These are phyloP conservation scores for Holacanthus passer DNA, from an alignment of 2,113 vertebrate genomes.

Conservation along the genomic window DNA sequence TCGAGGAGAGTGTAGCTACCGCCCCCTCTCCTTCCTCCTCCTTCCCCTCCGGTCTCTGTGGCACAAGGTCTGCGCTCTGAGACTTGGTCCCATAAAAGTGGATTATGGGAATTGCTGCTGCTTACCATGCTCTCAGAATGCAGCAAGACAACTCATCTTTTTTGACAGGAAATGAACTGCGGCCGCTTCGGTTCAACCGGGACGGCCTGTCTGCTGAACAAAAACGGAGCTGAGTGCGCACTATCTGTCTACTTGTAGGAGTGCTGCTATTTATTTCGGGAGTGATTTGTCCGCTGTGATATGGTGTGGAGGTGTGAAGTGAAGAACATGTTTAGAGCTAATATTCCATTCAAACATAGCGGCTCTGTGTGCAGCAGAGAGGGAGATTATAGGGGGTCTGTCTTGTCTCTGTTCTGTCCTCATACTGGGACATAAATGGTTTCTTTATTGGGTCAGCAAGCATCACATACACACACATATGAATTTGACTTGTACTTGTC, in stretches of 20 bases:
- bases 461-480: neutral
- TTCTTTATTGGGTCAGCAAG: slow-evolving; percentile 36
- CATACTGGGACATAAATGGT: slow-evolving; percentile 36
- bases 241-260: slow-evolving; percentile 9
- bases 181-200: slow-evolving; percentile 37
- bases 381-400: slow-evolving; percentile 25
- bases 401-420: slow-evolving; percentile 52
- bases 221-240: slow-evolving; percentile 6
- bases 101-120: slow-evolving; percentile 72
- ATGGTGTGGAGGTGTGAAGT: neutral
- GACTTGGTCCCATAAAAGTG: slow-evolving; percentile 66
- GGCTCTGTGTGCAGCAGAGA: slow-evolving; percentile 34
- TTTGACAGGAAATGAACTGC: slow-evolving; percentile 66
- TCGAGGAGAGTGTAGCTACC: slow-evolving; percentile 41
- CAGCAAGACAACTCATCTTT: slow-evolving; percentile 52
- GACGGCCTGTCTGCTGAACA: slow-evolving; percentile 4
- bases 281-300: slow-evolving; percentile 4
- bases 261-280: slow-evolving; percentile 19
- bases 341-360: neutral
- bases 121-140: slow-evolving; percentile 56
- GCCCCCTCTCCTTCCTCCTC: neutral
- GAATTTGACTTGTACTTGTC: neutral
- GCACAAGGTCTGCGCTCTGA: slow-evolving; percentile 58
- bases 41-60: slow-evolving; percentile 18
- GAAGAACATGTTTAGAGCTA: neutral